Evolutionary conservation across 2,888 invertebrate species (phyloP).

Genomic region (Agrilus mali): DNA sequence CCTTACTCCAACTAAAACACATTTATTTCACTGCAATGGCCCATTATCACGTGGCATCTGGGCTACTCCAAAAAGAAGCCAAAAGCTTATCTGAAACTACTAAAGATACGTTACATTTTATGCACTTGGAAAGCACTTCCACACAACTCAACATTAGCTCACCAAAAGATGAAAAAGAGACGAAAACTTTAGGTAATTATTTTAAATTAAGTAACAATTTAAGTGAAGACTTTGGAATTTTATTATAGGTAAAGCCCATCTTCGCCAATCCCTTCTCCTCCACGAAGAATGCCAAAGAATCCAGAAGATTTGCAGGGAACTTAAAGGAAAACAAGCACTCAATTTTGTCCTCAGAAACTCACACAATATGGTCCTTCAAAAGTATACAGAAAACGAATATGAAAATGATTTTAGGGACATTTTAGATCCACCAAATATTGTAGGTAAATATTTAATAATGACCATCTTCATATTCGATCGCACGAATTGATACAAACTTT

Average conservation of each 20-base stretch:
- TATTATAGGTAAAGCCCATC: slow-evolving; percentile 58
- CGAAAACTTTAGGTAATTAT: slow-evolving; percentile 41
- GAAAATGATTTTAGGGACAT: slow-evolving; percentile 61
- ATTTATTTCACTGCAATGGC: slow-evolving; percentile 73
- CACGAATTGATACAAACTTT: slow-evolving; percentile 2
- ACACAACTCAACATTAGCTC: slow-evolving; percentile 42
- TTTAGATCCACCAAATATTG: slow-evolving; percentile 58
- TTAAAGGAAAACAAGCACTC: slow-evolving; percentile 63
- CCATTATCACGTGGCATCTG: slow-evolving; percentile 76
- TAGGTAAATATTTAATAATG: slow-evolving; percentile 38
- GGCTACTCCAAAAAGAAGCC: slow-evolving; percentile 46
- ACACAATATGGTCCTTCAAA: slow-evolving; percentile 52
- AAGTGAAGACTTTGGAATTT: not conserved
- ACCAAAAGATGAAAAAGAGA: slow-evolving; percentile 46
- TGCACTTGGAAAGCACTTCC: slow-evolving; percentile 34
- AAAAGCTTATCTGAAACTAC: slow-evolving; percentile 35
- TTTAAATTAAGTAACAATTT: not conserved
- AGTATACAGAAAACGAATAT: slow-evolving; percentile 47
- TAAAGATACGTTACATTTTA: slow-evolving; percentile 39
- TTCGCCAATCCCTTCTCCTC: slow-evolving; percentile 67
- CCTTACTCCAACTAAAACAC: slow-evolving; percentile 67
- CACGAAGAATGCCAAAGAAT: slow-evolving; percentile 81
- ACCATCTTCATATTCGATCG: too few species aligned
- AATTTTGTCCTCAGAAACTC: slow-evolving; percentile 53
- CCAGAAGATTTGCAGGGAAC: slow-evolving; percentile 79